phyloP scores from a whole-genome alignment of 2,113 vertebrate species.

The Centropristis striata region DNA sequence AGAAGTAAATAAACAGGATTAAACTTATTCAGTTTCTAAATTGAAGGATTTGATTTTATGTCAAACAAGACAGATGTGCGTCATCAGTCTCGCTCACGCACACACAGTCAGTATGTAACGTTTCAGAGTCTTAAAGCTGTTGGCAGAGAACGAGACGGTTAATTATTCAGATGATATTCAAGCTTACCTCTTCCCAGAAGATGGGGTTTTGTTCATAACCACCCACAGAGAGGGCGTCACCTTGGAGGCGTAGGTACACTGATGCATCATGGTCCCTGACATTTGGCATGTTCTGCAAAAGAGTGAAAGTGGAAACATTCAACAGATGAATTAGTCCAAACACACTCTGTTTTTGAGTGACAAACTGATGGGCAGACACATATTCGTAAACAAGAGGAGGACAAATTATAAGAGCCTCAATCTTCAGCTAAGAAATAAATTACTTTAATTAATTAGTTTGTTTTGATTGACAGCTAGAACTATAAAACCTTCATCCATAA shows the following conservation, averaged over 20 bases:
- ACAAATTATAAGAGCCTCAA: neutral
- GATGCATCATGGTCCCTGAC: slow-evolving; percentile 97
- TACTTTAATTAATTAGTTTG: neutral
- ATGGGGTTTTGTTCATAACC: slow-evolving; percentile 96
- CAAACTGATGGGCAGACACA: neutral
- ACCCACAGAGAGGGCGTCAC: slow-evolving; percentile 97
- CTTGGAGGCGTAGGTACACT: slow-evolving; percentile 97
- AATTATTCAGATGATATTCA: neutral
- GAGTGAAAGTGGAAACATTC: slow-evolving; percentile 3
- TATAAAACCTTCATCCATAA: neutral
- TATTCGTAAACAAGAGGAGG: neutral
- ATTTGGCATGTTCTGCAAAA: slow-evolving; percentile 96
- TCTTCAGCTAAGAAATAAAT: neutral
- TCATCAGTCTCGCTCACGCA: slow-evolving; percentile 1
- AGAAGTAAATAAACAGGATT: slow-evolving; percentile 23
- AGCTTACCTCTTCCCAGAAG: slow-evolving; percentile 96
- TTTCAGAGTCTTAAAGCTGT: neutral
- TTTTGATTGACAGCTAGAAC: neutral
- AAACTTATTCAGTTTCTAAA: slow-evolving; percentile 21
- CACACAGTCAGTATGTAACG: neutral
- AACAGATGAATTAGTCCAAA: slow-evolving; percentile 2
- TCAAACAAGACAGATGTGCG: neutral
- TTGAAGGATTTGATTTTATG: slow-evolving; percentile 24
- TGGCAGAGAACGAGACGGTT: neutral
- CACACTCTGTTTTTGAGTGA: neutral